Conservation (phyloP, 2,888 invertebrate genomes). For the Zootermopsis nevadensis region DNA sequence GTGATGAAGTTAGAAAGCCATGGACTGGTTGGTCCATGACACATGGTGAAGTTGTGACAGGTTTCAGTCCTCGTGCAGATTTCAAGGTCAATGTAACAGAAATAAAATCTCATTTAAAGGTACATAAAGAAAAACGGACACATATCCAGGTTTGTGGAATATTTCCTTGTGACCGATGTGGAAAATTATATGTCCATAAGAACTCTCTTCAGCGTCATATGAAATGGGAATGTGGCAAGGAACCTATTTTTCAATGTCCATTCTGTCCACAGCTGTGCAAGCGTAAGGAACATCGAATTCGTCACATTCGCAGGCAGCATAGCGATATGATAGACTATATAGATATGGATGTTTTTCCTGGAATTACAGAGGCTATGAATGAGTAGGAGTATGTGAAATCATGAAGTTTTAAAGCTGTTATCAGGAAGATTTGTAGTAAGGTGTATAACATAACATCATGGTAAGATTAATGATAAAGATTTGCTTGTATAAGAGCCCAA, state of each 20-base stretch:
- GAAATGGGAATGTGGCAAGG: slow-evolving; percentile 66
- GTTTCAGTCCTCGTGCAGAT: background rate
- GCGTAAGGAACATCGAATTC: slow-evolving; percentile 64
- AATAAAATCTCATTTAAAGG: background rate
- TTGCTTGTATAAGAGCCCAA: no score
- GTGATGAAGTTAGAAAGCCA: slow-evolving; percentile 42
- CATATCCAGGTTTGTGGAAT: slow-evolving; percentile 21
- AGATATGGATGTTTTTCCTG: slow-evolving; percentile 54
- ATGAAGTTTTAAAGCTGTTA: no score
- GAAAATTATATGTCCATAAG: slow-evolving; percentile 57
- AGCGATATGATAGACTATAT: slow-evolving; percentile 65
- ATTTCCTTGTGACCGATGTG: slow-evolving; percentile 57
- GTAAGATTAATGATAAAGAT: no score
- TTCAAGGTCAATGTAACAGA: background rate
- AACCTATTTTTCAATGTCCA: slow-evolving; percentile 65
- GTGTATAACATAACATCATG: no score
- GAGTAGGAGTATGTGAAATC: no score
- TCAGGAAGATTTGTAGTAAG: no score
- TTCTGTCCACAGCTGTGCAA: slow-evolving; percentile 64
- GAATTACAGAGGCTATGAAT: no score
- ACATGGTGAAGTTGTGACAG: slow-evolving; percentile 42
- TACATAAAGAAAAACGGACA: background rate
- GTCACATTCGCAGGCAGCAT: slow-evolving; percentile 68
- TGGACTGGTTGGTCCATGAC: slow-evolving; percentile 54
- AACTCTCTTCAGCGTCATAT: slow-evolving; percentile 57